Percentiles rank a stretch among this genome's conserved stretches.
These are phyloP conservation scores for Thumatha senex DNA, from an alignment of 2,888 invertebrate genomes.

Conservation along the genomic window DNA sequence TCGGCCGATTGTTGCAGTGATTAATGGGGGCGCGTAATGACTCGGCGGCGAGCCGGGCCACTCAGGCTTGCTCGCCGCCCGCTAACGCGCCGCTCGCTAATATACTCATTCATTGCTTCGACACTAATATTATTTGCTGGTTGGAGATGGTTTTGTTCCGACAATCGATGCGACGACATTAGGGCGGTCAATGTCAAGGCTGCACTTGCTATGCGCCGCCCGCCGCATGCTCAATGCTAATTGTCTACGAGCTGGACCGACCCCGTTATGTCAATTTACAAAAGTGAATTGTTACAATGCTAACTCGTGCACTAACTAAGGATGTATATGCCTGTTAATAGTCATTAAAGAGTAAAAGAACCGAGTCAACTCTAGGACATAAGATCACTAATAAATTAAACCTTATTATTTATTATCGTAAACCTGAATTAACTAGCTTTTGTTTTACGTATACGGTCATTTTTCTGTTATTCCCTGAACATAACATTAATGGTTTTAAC, in stretches of 20 bases:
- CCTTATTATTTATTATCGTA: too few relatives aligned
- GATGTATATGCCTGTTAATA: neutral
- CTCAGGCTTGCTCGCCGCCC: slow-evolving; percentile 44
- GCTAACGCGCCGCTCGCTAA: slow-evolving; percentile 60
- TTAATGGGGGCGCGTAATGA: slow-evolving; percentile 83
- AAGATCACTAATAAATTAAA: neutral
- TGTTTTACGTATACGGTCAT: neutral
- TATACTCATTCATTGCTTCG: slow-evolving; percentile 79
- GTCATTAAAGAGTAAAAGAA: neutral
- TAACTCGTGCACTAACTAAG: slow-evolving; percentile 25
- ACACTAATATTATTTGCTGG: slow-evolving; percentile 73
- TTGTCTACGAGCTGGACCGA: slow-evolving; percentile 54
- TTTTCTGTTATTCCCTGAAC: neutral
- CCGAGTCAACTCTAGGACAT: neutral
- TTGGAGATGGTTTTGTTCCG: slow-evolving; percentile 76
- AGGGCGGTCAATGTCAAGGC: slow-evolving; percentile 80
- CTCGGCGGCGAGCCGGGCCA: slow-evolving; percentile 54
- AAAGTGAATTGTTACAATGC: slow-evolving; percentile 24
- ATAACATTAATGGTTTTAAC: too few relatives aligned
- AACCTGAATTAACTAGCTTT: neutral
- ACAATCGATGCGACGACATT: slow-evolving; percentile 74
- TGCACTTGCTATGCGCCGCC: slow-evolving; percentile 72
- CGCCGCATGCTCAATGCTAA: slow-evolving; percentile 60
- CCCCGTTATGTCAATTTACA: slow-evolving; percentile 53
- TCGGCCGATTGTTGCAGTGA: slow-evolving; percentile 84